Evolutionary conservation across 2,797 vertebrate species (phyloP).

Genomic region (Enteromius viviparus): DNA sequence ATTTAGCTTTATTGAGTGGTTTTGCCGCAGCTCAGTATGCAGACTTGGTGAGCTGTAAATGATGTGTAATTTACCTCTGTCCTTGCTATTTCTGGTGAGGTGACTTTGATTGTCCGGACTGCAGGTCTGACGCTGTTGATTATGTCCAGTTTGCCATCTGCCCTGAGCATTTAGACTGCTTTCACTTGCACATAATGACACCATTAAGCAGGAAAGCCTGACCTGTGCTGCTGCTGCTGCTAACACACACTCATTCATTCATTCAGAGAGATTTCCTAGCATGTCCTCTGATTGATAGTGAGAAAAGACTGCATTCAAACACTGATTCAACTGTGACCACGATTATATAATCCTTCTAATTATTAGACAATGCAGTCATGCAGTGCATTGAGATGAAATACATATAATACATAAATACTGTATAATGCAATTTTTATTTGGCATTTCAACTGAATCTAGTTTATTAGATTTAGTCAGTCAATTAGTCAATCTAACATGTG

Average conservation of each 20-base stretch:
- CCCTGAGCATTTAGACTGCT: conserved; percentile 16
- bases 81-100: conserved; percentile 37
- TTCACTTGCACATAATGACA: conserved; percentile 23
- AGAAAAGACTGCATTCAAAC: background rate
- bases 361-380: background rate
- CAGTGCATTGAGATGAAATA: background rate
- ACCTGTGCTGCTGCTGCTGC: background rate
- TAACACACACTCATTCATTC: conserved; percentile 25
- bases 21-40: conserved; percentile 19
- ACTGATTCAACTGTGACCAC: background rate
- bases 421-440: background rate
- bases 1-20: conserved; percentile 2
- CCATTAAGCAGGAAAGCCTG: conserved; percentile 27
- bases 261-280: background rate
- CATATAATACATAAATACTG: background rate
- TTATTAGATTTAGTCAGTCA: background rate
- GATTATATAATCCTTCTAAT: background rate
- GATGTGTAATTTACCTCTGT: conserved; percentile 16
- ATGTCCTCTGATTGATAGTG: conserved; percentile 9
- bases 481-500: background rate
- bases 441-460: background rate
- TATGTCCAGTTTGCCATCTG: conserved; percentile 48
- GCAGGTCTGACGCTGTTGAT: conserved; percentile 44
- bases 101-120: conserved; percentile 45
- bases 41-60: conserved; percentile 18